Base-by-base conservation (phyloP, 2,797 vertebrate species). In the Tachyglossus aculeatus region DNA sequence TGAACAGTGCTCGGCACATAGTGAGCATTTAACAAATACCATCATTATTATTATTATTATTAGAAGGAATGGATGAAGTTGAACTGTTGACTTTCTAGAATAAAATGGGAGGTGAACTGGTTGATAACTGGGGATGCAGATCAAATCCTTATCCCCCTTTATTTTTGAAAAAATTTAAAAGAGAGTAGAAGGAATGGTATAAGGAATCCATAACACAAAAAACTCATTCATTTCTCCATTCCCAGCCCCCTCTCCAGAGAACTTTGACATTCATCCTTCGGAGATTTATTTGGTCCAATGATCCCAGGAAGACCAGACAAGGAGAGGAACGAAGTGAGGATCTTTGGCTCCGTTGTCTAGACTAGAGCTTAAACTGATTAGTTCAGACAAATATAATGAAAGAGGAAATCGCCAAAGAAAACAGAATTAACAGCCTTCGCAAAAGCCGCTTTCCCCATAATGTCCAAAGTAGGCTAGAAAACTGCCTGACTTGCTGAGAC, bases 351-450 rank as follows among this genome's bases (percentile, higher is more conserved):
- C 67, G 7, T 47, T 39, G 50, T 77, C 52, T 77, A 71, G 73
- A 80, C 65, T 31, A 64, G 32, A 56, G 44, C 48, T 80, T 71
- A 64, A 7, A 21, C 27, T 60, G 44, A 75, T 61, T 75, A 58
- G 21, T 55, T 70, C 65, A 71, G 43, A 72, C 43, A 63, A 74
- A 78, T 57, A 67, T 57, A 81, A 41, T 43, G 10, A 77, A 79
- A 73, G 39, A 59, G 38, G 31, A 83, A 67, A 34, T 70, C 19
- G 39, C 59, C 61, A 77, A 71, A 59, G 56, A 77, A 74, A 75
- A 63, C n/a, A 68, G 33, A 77, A 59, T 60, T 71, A 75, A 14
- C 37, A 56, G 31, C 18, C 45, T 57, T 74, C 50, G 16, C 72
- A n/a, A 61, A 63, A 10, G 8, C 9, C 71, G 59, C 55, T 50